These are phyloP conservation scores for Pyralis farinalis DNA, from an alignment of 2,888 invertebrate species.

Conservation along the genomic window DNA sequence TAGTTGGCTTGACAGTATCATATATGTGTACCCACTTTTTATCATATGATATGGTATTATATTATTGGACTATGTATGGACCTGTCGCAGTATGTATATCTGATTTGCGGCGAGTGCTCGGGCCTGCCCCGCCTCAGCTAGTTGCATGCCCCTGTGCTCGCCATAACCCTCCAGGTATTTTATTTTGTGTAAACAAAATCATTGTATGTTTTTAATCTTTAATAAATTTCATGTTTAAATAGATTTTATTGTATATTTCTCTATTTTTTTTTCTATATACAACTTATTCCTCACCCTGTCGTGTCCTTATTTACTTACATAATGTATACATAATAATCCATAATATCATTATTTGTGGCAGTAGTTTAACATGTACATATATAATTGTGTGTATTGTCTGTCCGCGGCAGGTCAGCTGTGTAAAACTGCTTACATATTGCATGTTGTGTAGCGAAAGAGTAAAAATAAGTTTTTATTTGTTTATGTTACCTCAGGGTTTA, in stretches of 20 bases:
- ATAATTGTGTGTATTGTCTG: constrained; percentile 56
- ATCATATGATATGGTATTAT: constrained; percentile 77
- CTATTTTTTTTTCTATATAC: constrained; percentile 74
- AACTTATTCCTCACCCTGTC: constrained; percentile 49
- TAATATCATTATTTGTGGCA: constrained; percentile 72
- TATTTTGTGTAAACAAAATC: constrained; percentile 77
- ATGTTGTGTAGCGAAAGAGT: constrained; percentile 66
- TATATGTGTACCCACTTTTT: constrained; percentile 73
- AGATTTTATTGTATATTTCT: constrained; percentile 79
- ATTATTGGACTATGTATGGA: constrained; percentile 75
- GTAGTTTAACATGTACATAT: constrained; percentile 66
- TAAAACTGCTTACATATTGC: constrained; percentile 67
- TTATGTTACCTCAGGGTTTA: constrained; percentile 65
- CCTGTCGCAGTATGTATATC: constrained; percentile 70
- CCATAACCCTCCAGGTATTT: constrained; percentile 71
- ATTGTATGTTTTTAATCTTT: constrained; percentile 79
- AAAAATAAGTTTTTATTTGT: constrained; percentile 72
- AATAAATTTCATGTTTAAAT: constrained; percentile 81
- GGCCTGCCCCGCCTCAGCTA: constrained; percentile 40
- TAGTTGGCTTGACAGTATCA: constrained; percentile 76
- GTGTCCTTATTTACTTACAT: constrained; percentile 70
- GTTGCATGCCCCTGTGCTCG: constrained; percentile 39
- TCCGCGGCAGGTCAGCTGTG: constrained; percentile 61
- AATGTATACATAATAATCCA: constrained; percentile 50
- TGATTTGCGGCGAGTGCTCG: constrained; percentile 32